These are phyloP conservation scores for Choloepus hoffmanni DNA, from an alignment of 2,113 vertebrate genomes.

Conservation along the genomic window DNA sequence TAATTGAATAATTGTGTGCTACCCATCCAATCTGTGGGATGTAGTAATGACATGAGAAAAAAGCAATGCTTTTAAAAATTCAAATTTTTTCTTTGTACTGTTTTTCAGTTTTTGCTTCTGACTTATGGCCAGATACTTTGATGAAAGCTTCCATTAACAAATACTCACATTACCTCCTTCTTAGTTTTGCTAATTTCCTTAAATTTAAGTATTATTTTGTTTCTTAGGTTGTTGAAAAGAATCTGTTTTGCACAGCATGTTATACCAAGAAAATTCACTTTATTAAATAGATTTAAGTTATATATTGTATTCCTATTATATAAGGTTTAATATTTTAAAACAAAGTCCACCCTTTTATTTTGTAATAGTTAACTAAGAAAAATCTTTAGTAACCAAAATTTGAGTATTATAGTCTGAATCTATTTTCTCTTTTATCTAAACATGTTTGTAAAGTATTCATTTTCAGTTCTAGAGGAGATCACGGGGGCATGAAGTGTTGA, in stretches of 20 bases:
- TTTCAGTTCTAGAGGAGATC: background rate
- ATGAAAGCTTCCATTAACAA: background rate
- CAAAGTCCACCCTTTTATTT: conserved; percentile 11
- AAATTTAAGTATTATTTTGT: conserved; percentile 48
- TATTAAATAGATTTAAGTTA: conserved; percentile 38
- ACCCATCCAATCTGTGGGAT: background rate
- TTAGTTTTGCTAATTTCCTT: conserved; percentile 40
- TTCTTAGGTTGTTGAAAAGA: conserved; percentile 44
- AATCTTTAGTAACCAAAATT: background rate
- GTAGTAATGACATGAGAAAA: background rate
- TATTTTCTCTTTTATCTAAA: conserved; percentile 50
- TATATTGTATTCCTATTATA: conserved; percentile 13
- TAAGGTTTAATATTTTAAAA: conserved; percentile 27
- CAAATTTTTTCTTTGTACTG: background rate
- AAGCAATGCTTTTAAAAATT: conserved; percentile 10
- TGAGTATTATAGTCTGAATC: conserved; percentile 6
- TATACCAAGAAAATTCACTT: conserved; percentile 40
- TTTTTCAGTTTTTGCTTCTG: background rate
- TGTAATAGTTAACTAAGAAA: background rate
- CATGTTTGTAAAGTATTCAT: background rate
- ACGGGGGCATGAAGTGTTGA: background rate
- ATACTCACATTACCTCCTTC: background rate
- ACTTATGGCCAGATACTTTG: background rate
- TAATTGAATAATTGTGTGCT: conserved; percentile 30
- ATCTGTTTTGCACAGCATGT: background rate